Evolutionary conservation across 30 jellyfish, hydroid and myxozoan genomes (phyloP).

Genomic region (Nemopilema nomurai): DNA sequence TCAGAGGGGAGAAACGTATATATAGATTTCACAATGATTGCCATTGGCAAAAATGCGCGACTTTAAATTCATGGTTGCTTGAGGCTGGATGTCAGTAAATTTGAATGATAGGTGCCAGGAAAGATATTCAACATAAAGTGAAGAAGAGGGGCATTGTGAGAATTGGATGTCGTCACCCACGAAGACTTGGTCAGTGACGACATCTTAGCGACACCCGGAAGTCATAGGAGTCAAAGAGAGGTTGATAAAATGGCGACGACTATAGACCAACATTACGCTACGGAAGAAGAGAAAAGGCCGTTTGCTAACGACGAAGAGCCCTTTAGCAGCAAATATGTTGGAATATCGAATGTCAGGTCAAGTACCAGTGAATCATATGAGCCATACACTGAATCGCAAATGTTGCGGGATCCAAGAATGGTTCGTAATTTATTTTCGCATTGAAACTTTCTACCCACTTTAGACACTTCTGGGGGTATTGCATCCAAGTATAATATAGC

Average conservation of each 20-base stretch:
- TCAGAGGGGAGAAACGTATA: too few species aligned
- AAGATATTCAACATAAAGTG: too few species aligned
- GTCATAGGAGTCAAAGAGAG: background rate
- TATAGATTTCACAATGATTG: too few species aligned
- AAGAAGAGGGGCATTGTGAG: too few species aligned
- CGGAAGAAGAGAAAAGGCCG: conserved; percentile 65
- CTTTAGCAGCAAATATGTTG: conserved; percentile 37
- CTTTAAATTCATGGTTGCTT: too few species aligned
- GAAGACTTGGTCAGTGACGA: too few species aligned
- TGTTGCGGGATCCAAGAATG: conserved; percentile 69
- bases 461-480: background rate
- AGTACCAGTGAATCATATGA: conserved; percentile 47
- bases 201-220: background rate
- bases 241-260: conserved; percentile 62
- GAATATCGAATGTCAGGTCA: conserved; percentile 46
- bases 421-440: conserved; percentile 1
- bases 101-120: too few species aligned
- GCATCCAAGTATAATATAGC: too few species aligned
- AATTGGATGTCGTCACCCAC: too few species aligned
- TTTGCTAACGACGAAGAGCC: conserved; percentile 51
- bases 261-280: conserved; percentile 60
- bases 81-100: too few species aligned
- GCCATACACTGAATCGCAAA: conserved; percentile 61
- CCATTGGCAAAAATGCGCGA: too few species aligned
- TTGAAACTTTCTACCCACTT: background rate